These are phyloP conservation scores for Clarias platycephalus DNA, from an alignment of 2,797 vertebrate genomes.

Conservation along the genomic window DNA sequence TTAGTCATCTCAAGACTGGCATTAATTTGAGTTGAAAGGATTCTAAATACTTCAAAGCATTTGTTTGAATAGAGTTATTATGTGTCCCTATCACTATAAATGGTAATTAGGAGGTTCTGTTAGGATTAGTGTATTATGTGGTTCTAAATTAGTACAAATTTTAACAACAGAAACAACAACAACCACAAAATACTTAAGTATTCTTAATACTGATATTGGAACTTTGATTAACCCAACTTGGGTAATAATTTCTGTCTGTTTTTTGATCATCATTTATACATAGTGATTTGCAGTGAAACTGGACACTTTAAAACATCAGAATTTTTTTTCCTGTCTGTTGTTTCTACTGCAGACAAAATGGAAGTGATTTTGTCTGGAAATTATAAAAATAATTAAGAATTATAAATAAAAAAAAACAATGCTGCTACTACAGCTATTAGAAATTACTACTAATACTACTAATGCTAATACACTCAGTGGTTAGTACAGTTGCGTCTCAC, in stretches of 20 bases:
- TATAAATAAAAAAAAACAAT: background rate
- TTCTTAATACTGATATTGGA: constrained; percentile 44
- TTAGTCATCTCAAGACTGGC: constrained; percentile 25
- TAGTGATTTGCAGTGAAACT: background rate
- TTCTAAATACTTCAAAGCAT: constrained; percentile 31
- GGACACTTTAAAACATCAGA: background rate
- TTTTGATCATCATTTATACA: constrained; percentile 8
- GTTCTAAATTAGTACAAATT: constrained; percentile 45
- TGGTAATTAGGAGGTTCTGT: constrained; percentile 49
- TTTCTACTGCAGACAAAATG: background rate
- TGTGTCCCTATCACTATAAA: constrained; percentile 40
- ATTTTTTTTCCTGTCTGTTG: background rate
- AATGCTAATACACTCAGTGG: background rate
- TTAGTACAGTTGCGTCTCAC: no score
- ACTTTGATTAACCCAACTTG: constrained; percentile 41
- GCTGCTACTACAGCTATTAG: background rate
- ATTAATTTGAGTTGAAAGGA: constrained; percentile 42
- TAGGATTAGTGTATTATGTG: constrained; percentile 24
- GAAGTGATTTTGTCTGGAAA: background rate
- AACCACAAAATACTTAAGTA: constrained; percentile 32
- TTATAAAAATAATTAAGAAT: background rate
- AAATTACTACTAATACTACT: no score
- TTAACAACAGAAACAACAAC: background rate
- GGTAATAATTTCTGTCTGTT: constrained; percentile 24
- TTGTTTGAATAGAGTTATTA: constrained; percentile 39